A percentile compares a stretch with the other conserved stretches of the same genome.
Conservation (phyloP, 2,113 vertebrate genomes). For the Rhinolophus ferrumequinum region DNA sequence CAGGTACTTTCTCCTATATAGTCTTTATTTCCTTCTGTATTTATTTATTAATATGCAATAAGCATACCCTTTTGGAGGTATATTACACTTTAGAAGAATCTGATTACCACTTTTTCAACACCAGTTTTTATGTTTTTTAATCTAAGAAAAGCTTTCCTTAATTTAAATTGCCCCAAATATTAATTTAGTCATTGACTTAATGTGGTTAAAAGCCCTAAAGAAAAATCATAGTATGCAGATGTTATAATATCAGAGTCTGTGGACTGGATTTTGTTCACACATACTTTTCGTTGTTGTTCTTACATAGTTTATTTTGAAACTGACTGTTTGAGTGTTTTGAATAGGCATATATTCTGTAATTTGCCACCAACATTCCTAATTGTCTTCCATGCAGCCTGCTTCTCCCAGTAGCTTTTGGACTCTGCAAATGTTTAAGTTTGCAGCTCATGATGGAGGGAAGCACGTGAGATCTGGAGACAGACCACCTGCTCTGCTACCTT, state of each 20-base stretch:
- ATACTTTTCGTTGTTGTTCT: not conserved
- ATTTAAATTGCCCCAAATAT: not conserved
- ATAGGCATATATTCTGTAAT: not conserved
- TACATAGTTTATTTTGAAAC: not conserved
- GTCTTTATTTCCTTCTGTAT: not conserved
- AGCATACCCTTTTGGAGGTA: not conserved
- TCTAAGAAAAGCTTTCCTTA: not conserved
- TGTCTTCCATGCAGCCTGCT: not conserved
- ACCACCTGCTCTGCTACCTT: not conserved
- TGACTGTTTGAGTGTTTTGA: not conserved
- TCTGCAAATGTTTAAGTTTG: not conserved
- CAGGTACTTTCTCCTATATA: not conserved
- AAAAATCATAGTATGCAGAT: not conserved
- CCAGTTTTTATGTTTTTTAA: not conserved
- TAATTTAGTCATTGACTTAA: not conserved
- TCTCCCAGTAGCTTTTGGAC: not conserved
- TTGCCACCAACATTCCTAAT: not conserved
- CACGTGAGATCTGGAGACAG: not conserved
- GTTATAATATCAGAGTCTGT: not conserved
- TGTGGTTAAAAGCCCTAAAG: not conserved
- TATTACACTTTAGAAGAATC: not conserved
- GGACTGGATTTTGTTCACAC: not conserved
- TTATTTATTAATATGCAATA: not conserved
- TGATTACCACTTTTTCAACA: not conserved
- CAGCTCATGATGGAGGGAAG: not conserved